Conservation (phyloP, 2,888 invertebrate species). For the Protula sp. region DNA sequence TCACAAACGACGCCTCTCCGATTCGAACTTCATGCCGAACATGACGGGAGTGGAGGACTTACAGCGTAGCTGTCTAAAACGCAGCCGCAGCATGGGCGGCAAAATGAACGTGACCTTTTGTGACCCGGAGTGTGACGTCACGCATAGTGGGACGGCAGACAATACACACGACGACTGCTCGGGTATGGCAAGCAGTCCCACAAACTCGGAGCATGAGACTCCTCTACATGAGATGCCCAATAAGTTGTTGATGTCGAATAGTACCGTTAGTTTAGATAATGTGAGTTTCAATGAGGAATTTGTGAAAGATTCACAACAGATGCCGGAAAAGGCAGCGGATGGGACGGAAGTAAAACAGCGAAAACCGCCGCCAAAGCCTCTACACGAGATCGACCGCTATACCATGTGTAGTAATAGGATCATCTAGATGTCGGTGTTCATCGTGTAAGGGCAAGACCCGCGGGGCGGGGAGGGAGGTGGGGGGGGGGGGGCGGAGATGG, state of each 20-base stretch:
- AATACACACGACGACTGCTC: background rate
- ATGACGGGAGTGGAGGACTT: background rate
- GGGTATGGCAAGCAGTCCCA: background rate
- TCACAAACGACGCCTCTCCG: background rate
- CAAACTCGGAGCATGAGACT: background rate
- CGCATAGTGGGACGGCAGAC: background rate
- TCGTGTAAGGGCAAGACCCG: too few relatives aligned
- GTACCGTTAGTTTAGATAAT: slow-evolving; percentile 66
- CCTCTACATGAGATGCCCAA: background rate
- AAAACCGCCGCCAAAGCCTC: slow-evolving; percentile 13
- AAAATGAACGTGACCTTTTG: background rate
- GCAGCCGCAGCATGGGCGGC: background rate
- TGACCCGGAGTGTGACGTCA: background rate
- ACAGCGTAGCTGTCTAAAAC: background rate
- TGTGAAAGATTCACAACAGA: slow-evolving; percentile 3
- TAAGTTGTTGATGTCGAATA: slow-evolving; percentile 69
- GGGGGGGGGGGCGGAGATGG: too few relatives aligned
- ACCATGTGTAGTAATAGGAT: slow-evolving; percentile 29
- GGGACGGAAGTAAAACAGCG: background rate
- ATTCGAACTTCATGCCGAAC: background rate
- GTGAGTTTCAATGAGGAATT: slow-evolving; percentile 73
- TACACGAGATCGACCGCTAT: slow-evolving; percentile 28
- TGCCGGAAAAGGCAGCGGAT: background rate
- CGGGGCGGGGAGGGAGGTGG: too few relatives aligned
- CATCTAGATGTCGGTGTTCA: too few relatives aligned